Evolutionary conservation across 2,888 invertebrate genomes (phyloP), one percentile per base, ranked within the genome.

Genomic region (Eueremaeus valkanovi): DNA sequence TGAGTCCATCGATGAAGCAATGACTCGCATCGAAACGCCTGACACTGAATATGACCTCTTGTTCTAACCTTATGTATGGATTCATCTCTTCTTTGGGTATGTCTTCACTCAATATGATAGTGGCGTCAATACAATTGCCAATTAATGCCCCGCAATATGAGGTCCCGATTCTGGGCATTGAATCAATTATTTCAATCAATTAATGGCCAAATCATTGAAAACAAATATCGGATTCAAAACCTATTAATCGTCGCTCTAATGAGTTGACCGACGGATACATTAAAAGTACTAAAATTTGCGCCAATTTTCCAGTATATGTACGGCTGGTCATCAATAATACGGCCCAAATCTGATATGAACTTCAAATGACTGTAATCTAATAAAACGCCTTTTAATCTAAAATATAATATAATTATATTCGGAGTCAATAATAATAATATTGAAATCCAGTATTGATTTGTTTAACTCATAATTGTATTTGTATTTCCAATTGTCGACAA

Each of bases 381-480:
- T 51, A 75, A 58, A 33, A 75, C 72, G 24, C 75, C 75, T 55
- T 72, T 75, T 31, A 75, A 29, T 70, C 75, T 75, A 18, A 6
- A n/a, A n/a, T n/a, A n/a, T n/a, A n/a, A n/a, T n/a, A n/a, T n/a
- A n/a, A n/a, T n/a, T n/a, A n/a, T n/a, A n/a, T n/a, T n/a, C n/a
- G n/a, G n/a, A n/a, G n/a, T n/a, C n/a, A n/a, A n/a, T n/a, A n/a
- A n/a, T 3, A 40, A 8, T 16, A 5, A 61, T 9, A 70, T 13
- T 29, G 18, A 68, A 18, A 68, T 13, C 8, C 8, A 13, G 31
- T 13, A 40, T 8, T 13, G 9, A 31, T n/a, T 42, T 13, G 21
- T 16, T 72, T 72, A 33, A 75, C 75, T 75, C 75, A 18, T 70
- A 33, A 75, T 75, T 75, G 58, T 75, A 75, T 72, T 75, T 75